Conservation (phyloP, 2,888 invertebrate species). For the Mechanitis mazaeus region DNA sequence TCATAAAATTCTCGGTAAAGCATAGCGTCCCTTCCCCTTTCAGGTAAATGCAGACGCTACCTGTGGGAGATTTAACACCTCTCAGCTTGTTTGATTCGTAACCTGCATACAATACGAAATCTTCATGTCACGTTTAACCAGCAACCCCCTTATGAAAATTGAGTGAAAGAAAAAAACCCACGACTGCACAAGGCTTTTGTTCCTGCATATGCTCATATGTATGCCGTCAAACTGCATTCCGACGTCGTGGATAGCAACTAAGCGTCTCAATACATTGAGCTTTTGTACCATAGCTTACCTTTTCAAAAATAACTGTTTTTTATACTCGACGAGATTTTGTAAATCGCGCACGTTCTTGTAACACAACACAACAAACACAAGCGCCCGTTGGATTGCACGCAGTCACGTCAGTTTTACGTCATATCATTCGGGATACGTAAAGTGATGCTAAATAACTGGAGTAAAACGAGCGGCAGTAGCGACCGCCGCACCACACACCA, state of each 20-base stretch:
- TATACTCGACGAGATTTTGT: slow-evolving; percentile 52
- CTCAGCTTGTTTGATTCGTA: slow-evolving; percentile 43
- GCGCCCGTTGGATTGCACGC: slow-evolving; percentile 46
- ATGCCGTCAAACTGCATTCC: slow-evolving; percentile 76
- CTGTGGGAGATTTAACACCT: slow-evolving; percentile 52
- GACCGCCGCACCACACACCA: slow-evolving; percentile 60
- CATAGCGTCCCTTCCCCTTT: slow-evolving; percentile 57
- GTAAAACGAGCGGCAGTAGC: slow-evolving; percentile 61
- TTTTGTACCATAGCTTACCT: slow-evolving; percentile 74
- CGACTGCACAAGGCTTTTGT: slow-evolving; percentile 74
- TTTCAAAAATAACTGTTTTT: slow-evolving; percentile 72
- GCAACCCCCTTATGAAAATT: slow-evolving; percentile 50
- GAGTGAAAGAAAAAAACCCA: slow-evolving; percentile 56
- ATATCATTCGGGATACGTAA: slow-evolving; percentile 55
- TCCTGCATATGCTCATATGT: slow-evolving; percentile 65
- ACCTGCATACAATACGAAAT: slow-evolving; percentile 29
- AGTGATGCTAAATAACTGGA: slow-evolving; percentile 47
- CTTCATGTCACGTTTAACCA: slow-evolving; percentile 36
- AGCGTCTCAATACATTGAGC: slow-evolving; percentile 68
- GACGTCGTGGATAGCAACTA: slow-evolving; percentile 69
- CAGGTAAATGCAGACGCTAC: slow-evolving; percentile 69
- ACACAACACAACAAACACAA: slow-evolving; percentile 61
- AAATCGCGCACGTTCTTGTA: slow-evolving; percentile 46
- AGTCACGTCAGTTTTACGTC: slow-evolving; percentile 55
- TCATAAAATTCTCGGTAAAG: slow-evolving; percentile 58